Evolutionary conservation across 1,140 invertebrate genomes (phyloP), one percentile per base, ranked within the genome.

Genomic region (Drosophila ambigua): DNA sequence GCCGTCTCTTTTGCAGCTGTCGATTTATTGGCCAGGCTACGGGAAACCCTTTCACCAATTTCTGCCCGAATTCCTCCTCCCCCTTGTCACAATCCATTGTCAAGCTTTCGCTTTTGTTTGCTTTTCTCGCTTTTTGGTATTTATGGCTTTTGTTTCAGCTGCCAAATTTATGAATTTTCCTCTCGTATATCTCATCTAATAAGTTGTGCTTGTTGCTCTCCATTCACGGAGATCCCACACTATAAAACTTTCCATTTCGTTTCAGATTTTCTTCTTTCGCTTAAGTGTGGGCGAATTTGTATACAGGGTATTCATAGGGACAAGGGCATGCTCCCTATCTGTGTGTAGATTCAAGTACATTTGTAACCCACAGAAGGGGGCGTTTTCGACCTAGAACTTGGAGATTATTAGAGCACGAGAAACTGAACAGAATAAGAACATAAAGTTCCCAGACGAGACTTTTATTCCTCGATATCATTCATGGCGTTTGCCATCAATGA

Each of bases 141-240:
- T 62, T 58, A 69, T 69, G 64, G 67, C 11, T 46, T 55, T 53
- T 50, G 52, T 50, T 71, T 43, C 35, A 31, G 20, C 67, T 58
- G 35, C 35, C 44, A 82, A 79, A 83, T 82, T 83, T 71, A 82
- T 83, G 75, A 79, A 81, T 67, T 64, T 51, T 45, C 51, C 31
- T 60, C 60, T 62, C 75, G 58, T 71, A 69, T 67, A 66, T 82
- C 74, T 66, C 60, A 59, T 78, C 79, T 59, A 83, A 78, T 78
- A 82, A 78, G 68, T 74, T 78, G 57, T 44, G 64, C 71, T 83
- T 82, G 77, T 78, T 83, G 67, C 67, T 67, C 55, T 13, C 50
- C n/a, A 35, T 9, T 35, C 31, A 35, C 2, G 8, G 9, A n/a
- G 20, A n/a, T 23, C 51, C 35, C 64, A 24, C 24, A 69, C 66